Evolutionary conservation across 1,140 invertebrate genomes (phyloP), one percentile per base, ranked within the genome.

Genomic region (Laupala kohalensis): DNA sequence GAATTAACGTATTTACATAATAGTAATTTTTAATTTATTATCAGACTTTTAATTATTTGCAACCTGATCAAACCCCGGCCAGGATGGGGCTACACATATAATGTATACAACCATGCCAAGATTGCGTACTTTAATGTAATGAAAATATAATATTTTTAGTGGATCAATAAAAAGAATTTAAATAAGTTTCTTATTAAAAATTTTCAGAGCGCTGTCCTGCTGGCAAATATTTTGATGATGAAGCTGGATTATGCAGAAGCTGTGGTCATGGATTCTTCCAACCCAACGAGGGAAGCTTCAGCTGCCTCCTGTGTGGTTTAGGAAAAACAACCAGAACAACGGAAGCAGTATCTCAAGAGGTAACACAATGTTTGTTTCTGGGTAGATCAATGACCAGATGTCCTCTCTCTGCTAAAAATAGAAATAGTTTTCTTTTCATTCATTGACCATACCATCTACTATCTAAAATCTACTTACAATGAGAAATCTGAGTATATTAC

Each of bases 241-340:
- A 88, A 26, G 88, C 89, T 0, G 92, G 92, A 25, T 81, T 94
- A 0, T 98, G 96, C 78, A 84, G 92, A 63, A 91, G 90, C 70
- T 98, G 96, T 79, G 95, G 95, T 6, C 93, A 96, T 78, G 96
- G 96, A 6, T 95, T 95, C 79, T 98, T 92, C 80, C 96, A 98
- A 79, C 88, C 95, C 0, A 86, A 89, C 66, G 93, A 96, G 81
- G 96, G 96, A 0, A 89, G 94, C 63, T 98, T 98, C 82, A 86
- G 88, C 6, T 98, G 96, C 76, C 82, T 91, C 29, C 84, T 96
- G 1, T 98, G 96, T 78, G 92, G 93, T 3, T 84, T 95, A 69
- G 96, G 95, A 12, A 93, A 97, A 80, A 98, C 95, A 2, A 98
- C 96, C 0, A 84, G 95, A 66, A 95, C 93, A 5, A 89, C 89